Conservation (phyloP, 2,113 vertebrate genomes). For the Crocuta crocuta region DNA sequence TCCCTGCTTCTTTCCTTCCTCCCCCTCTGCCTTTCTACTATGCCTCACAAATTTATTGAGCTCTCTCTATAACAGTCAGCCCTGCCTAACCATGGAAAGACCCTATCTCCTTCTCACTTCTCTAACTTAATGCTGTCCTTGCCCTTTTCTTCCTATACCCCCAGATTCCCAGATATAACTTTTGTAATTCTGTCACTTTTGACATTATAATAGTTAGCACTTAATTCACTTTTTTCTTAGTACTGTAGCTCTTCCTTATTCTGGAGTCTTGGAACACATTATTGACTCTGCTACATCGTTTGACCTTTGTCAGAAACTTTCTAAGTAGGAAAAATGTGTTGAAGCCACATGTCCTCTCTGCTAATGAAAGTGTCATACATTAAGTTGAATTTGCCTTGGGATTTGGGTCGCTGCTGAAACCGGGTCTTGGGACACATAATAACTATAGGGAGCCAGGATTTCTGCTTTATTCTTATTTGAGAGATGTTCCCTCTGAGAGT, state of each 20-base stretch:
- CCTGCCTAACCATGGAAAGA: background rate
- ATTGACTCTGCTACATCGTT: background rate
- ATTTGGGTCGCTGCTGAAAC: background rate
- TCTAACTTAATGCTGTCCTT: constrained; percentile 14
- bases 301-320: constrained; percentile 70
- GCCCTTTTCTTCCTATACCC: constrained; percentile 14
- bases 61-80: background rate
- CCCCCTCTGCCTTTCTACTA: background rate
- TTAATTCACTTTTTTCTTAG: constrained; percentile 56
- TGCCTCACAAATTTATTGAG: background rate
- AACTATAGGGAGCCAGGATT: background rate
- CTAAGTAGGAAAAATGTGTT: constrained; percentile 39
- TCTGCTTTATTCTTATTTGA: constrained; percentile 49
- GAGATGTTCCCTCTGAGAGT: background rate
- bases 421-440: background rate
- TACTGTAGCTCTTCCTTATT: constrained; percentile 41
- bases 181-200: constrained; percentile 62
- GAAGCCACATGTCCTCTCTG: constrained; percentile 10
- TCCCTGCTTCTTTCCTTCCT: background rate
- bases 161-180: constrained; percentile 44
- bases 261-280: constrained; percentile 34
- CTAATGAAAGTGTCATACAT: constrained; percentile 43
- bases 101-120: background rate
- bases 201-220: constrained; percentile 48
- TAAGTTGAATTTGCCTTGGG: constrained; percentile 48